Evolutionary conservation across 1,140 invertebrate species (phyloP).

Genomic region (Melipona quadrifasciata): DNA sequence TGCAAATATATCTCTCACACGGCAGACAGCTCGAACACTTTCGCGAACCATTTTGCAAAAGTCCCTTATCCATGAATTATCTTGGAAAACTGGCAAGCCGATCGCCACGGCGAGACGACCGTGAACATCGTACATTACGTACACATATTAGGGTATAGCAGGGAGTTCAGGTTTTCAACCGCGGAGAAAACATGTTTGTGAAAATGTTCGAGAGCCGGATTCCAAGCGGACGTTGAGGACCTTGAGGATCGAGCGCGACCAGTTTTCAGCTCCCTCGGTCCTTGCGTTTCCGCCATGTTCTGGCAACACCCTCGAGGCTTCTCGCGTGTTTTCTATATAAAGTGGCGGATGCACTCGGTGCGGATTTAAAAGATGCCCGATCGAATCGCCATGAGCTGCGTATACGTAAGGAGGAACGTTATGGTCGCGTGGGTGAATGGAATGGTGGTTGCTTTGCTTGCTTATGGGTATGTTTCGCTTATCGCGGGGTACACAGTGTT

Average conservation of each 20-base stretch:
- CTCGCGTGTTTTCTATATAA: conserved; percentile 72
- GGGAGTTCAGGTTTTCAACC: background rate
- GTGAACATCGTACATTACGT: conserved; percentile 10
- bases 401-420: conserved; percentile 62
- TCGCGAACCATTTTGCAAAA: background rate
- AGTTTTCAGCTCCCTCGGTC: conserved; percentile 29
- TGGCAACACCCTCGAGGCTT: conserved; percentile 53
- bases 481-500: background rate
- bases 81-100: background rate
- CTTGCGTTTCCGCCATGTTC: background rate
- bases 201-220: conserved; percentile 56
- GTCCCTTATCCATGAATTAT: background rate
- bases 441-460: background rate
- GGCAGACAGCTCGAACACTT: background rate
- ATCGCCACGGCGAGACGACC: conserved; percentile 17
- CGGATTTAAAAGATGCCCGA: conserved; percentile 45
- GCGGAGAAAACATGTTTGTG: background rate
- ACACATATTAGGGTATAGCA: conserved; percentile 48
- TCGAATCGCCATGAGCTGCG: conserved; percentile 63
- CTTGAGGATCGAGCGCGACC: conserved; percentile 54
- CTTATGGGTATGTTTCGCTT: background rate
- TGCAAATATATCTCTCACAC: background rate
- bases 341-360: conserved; percentile 54
- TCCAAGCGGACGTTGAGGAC: conserved; percentile 4
- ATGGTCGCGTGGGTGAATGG: conserved; percentile 7